Evolutionary conservation across 2,113 vertebrate genomes (phyloP).

Genomic region (Tricholaema leucomelas): DNA sequence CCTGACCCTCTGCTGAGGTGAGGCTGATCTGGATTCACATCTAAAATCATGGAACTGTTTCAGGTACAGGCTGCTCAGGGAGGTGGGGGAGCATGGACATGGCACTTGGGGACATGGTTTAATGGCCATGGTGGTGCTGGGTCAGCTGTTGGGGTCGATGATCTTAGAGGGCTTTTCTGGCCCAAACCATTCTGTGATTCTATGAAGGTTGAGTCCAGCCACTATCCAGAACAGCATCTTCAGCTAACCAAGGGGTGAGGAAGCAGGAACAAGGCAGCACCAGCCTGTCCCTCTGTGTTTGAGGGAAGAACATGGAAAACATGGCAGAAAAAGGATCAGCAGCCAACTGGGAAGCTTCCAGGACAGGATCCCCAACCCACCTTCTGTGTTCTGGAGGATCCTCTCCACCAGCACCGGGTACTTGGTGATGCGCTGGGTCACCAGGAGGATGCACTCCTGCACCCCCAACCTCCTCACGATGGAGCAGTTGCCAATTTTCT

Average conservation of each 20-base stretch:
- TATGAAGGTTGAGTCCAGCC: too few relatives aligned
- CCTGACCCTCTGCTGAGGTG: background rate
- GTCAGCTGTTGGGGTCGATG: too few relatives aligned
- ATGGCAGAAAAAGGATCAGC: background rate
- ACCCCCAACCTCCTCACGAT: conserved; percentile 91
- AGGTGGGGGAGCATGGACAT: too few relatives aligned
- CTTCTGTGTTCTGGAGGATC: conserved; percentile 91
- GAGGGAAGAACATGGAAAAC: background rate
- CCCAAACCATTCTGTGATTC: too few relatives aligned
- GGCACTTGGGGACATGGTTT: too few relatives aligned
- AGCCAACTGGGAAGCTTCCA: background rate
- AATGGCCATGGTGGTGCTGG: too few relatives aligned
- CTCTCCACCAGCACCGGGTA: conserved; percentile 94
- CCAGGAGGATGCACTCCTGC: conserved; percentile 91
- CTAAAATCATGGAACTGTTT: background rate
- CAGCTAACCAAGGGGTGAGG: background rate
- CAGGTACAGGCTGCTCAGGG: too few relatives aligned
- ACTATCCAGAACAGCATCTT: background rate
- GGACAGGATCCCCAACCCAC: conserved; percentile 50
- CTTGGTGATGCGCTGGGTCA: conserved; percentile 96
- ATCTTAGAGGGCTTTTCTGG: too few relatives aligned
- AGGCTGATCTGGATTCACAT: background rate
- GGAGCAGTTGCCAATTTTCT: conserved; percentile 90
- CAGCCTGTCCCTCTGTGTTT: background rate
- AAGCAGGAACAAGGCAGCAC: background rate